phyloP scores from a whole-genome alignment of 2,797 vertebrate species.

The Apodemus agrarius region DNA sequence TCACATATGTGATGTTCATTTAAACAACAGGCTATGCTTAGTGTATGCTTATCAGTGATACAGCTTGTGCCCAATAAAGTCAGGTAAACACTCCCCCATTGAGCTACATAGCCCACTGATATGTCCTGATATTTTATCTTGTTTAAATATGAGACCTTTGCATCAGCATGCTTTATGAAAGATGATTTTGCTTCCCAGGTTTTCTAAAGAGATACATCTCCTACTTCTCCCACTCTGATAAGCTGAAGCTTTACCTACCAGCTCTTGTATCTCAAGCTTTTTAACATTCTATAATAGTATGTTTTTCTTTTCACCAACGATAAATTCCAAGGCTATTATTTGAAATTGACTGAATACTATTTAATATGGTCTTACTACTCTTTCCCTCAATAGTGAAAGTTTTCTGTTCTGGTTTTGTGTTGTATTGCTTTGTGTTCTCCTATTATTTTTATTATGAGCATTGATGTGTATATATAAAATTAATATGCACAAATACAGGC shows the following conservation, averaged over 20 bases:
- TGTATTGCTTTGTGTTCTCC: not conserved
- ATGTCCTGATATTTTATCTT: not conserved
- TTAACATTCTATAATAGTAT: not conserved
- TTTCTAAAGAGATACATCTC: not conserved
- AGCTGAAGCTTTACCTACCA: not conserved
- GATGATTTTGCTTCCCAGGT: not conserved
- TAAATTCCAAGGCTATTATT: not conserved
- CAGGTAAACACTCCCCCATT: not conserved
- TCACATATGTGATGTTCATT: not conserved
- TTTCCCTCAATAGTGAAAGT: not conserved
- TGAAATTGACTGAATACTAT: not conserved
- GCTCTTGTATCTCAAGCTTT: not conserved
- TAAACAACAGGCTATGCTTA: not conserved
- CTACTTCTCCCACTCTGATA: not conserved
- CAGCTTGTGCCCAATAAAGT: not conserved
- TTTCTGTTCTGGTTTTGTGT: not conserved
- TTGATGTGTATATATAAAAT: not conserved
- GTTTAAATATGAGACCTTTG: not conserved
- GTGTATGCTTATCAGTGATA: not conserved
- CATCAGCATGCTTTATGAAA: not conserved
- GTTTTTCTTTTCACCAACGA: not conserved
- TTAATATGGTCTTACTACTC: not conserved
- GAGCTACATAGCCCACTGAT: not conserved
- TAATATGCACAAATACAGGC: not conserved
- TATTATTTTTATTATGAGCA: not conserved